phyloP scores from a whole-genome alignment of 92 coral and sea anemone species.

The Epizoanthus stellaris region DNA sequence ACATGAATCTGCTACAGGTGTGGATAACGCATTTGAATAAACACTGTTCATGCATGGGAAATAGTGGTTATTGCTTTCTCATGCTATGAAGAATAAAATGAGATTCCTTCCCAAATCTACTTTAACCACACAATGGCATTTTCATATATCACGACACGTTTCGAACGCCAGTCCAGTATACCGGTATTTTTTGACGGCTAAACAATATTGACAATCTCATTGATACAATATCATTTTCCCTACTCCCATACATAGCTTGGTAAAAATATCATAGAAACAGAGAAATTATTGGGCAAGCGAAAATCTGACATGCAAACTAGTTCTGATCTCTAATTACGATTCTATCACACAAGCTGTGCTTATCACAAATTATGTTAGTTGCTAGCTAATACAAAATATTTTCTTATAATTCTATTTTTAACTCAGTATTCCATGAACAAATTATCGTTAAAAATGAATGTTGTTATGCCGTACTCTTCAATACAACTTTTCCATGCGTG shows the following conservation, averaged over 20 bases:
- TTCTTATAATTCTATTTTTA: constrained; percentile 18
- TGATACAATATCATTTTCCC: background rate
- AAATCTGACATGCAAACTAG: background rate
- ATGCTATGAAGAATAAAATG: background rate
- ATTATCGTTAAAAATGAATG: constrained; percentile 81
- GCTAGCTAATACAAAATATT: background rate
- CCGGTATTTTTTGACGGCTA: constrained; percentile 9
- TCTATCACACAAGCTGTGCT: constrained; percentile 24
- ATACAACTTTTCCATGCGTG: constrained; percentile 9
- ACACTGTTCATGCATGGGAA: too few species aligned
- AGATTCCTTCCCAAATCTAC: background rate
- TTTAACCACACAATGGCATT: background rate
- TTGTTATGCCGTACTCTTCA: constrained; percentile 53
- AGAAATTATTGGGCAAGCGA: background rate
- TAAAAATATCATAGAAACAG: background rate
- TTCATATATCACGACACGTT: constrained; percentile 18
- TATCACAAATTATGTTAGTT: constrained; percentile 4
- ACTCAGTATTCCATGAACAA: constrained; percentile 20
- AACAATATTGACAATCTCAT: constrained; percentile 4
- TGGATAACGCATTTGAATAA: too few species aligned
- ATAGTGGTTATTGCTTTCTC: constrained; percentile 4
- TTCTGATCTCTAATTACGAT: constrained; percentile 16
- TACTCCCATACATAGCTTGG: background rate
- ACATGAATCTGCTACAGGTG: too few species aligned
- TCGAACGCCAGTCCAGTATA: constrained; percentile 15